Evolutionary conservation across 2,113 vertebrate genomes (phyloP), one percentile per base, ranked within the genome.

Genomic region (Synchiropus splendidus): DNA sequence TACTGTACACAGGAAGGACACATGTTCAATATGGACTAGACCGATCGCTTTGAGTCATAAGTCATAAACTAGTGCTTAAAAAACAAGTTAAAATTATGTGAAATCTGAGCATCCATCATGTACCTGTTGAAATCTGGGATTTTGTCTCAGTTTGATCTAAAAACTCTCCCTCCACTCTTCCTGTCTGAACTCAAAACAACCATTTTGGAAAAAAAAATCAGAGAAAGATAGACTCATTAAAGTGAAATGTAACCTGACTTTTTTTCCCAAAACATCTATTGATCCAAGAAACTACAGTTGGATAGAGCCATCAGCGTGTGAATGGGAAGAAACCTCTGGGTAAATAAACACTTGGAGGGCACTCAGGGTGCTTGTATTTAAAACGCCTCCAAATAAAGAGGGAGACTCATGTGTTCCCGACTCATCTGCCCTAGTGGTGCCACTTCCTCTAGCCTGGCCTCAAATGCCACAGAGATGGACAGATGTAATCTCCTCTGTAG

Each of bases 231-330:
- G 61, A 70, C 77, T 79, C 74, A 79, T 83, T 80, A 80, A 76
- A 73, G 68, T 58, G 77, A 78, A 80, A 80, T 78, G 56, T 64
- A 82, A 79, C 81, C 75, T 62, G 74, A 75, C 76, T 75, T 66
- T 51, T 6, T 12, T 31, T 9, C 14, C 34, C 32, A 46, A 62
- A 61, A 49, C 45, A 16, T 48, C 58, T 72, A 73, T 78, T 80
- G 75, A 81, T 82, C 72, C 16, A 27, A 56, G 47, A 72, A 68
- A 57, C 42, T 3, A 61, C 42, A 31, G 56, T 70, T 72, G 87
- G 74, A 87, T 90, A 85, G 86, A 89, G 87, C 86, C 86, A 88
- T 91, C 86, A 90, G 81, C 79, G 81, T 81, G 78, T 76, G 69
- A 83, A 86, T 86, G 80, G 75, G 83, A 64, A 70, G 77, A 77